phyloP scores from a whole-genome alignment of 2,888 invertebrate genomes.

The Tineola bisselliella region DNA sequence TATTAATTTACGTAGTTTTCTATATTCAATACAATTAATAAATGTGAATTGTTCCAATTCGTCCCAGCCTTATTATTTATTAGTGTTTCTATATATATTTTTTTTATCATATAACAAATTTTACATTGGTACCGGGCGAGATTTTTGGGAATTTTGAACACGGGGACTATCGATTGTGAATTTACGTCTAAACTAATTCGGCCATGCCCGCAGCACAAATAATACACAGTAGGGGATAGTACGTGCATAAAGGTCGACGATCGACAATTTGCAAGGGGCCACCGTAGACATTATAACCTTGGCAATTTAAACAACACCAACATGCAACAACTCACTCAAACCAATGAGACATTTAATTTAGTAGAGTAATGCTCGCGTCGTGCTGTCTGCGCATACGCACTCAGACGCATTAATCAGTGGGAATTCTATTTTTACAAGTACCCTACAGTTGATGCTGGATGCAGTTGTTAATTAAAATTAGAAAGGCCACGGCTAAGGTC shows the following conservation, averaged over 20 bases:
- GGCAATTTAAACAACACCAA: neutral
- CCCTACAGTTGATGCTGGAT: slow-evolving; percentile 23
- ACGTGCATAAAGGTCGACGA: slow-evolving; percentile 33
- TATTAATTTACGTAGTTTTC: neutral
- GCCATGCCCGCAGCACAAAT: no score
- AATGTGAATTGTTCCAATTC: no score
- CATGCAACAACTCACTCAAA: slow-evolving; percentile 19
- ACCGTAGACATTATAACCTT: neutral
- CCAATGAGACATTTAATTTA: slow-evolving; percentile 32
- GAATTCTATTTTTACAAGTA: slow-evolving; percentile 37
- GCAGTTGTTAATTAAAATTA: slow-evolving; percentile 41
- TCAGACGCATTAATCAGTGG: slow-evolving; percentile 30
- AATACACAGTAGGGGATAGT: neutral
- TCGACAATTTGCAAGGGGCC: slow-evolving; percentile 34
- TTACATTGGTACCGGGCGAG: no score
- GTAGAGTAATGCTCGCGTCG: slow-evolving; percentile 37
- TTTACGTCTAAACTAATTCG: no score
- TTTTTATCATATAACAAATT: no score
- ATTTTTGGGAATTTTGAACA: no score
- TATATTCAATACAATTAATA: no score
- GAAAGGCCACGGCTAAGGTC: slow-evolving; percentile 53
- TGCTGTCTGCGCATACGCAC: slow-evolving; percentile 38
- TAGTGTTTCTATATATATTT: no score
- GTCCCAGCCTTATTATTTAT: no score
- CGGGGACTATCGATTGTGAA: no score